A percentile compares a stretch with the other conserved stretches of the same genome.
Conservation (phyloP, 2,888 invertebrate species). For the Prosapia bicincta region DNA sequence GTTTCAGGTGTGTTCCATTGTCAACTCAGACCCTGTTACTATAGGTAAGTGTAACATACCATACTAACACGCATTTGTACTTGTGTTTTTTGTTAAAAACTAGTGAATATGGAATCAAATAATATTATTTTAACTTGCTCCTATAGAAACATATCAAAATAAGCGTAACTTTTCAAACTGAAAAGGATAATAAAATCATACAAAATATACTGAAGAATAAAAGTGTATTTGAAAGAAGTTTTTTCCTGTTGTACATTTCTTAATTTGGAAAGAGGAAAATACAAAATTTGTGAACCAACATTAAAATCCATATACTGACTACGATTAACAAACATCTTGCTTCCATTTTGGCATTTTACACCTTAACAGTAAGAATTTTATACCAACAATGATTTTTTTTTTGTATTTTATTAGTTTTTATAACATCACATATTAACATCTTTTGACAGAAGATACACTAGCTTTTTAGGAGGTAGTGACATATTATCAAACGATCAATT, state of each 20-base stretch:
- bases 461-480: too few species aligned
- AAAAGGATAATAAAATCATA: not conserved
- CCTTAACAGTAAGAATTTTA: not conserved
- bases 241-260: not conserved
- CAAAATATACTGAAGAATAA: conserved; percentile 23
- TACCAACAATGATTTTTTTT: not conserved
- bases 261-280: not conserved
- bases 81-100: too few species aligned
- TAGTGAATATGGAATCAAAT: too few species aligned
- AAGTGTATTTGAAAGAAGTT: conserved; percentile 26
- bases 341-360: not conserved
- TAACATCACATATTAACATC: not conserved
- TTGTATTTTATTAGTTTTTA: not conserved
- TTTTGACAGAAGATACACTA: not conserved
- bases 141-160: too few species aligned
- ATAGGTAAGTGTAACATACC: too few species aligned
- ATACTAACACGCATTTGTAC: too few species aligned
- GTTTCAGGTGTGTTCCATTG: too few species aligned
- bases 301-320: not conserved
- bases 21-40: too few species aligned
- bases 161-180: too few species aligned
- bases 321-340: not conserved
- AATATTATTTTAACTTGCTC: too few species aligned
- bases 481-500: not conserved
- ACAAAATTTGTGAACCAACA: not conserved